Evolutionary conservation across 2,888 invertebrate genomes (phyloP), one percentile per base, ranked within the genome.

Genomic region (Epirrhoe alternata): DNA sequence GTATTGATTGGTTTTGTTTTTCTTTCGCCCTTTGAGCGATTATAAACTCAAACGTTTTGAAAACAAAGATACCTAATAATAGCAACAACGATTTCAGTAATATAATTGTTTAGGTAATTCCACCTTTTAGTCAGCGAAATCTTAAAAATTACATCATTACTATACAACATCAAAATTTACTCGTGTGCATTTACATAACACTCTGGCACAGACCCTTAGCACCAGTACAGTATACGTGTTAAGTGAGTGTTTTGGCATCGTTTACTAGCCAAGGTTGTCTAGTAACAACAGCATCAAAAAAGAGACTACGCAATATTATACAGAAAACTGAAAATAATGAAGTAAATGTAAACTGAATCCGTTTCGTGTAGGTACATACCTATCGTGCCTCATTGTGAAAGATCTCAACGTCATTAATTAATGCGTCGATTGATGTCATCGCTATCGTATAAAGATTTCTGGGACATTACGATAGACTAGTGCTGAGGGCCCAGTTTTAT

Each of bases 171-270:
- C 42, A 45, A 56, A 61, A 62, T 42, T 42, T 56, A 58, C 63
- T 59, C 14, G 49, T 64, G 35, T 64, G 54, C 64, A 64, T 60
- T 59, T 55, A 64, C 58, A 64, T 64, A 64, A 51, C 45, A 35
- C 50, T 50, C 55, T 56, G 51, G 24, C 30, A 30, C 17, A 8
- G 30, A 12, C 33, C 54, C 17, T 16, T 38, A 38, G 54, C 54
- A 54, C 54, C 17, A 38, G 54, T 54, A 8, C 17, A 38, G 54
- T 54, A 8, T 16, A 5, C 2, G 8, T 52, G 33, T 14, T 52
- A 14, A 10, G n/a, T 12, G 38, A 12, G 12, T 42, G 12, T 42
- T 33, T 42, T 42, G 12, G 12, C 38, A 12, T 42, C 5, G 38
- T 12, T 42, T 12, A 10, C 10, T 38, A 10, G 38, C 38, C 10